Conservation (phyloP, 2,888 invertebrate genomes). For the Nomada goodeniana region DNA sequence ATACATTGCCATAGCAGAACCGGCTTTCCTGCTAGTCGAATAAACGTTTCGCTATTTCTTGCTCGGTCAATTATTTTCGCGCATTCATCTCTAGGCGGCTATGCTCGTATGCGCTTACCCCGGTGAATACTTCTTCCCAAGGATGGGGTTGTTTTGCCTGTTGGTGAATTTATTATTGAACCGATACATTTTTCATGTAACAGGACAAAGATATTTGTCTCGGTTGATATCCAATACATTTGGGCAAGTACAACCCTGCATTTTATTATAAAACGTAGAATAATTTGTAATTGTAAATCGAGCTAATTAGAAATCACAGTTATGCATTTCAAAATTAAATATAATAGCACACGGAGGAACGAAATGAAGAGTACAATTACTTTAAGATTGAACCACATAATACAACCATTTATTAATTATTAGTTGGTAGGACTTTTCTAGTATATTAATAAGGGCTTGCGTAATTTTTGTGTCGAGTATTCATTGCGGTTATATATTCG, state of each 20-base stretch:
- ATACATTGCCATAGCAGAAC: constrained; percentile 69
- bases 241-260: neutral
- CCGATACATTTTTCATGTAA: neutral
- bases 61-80: constrained; percentile 12
- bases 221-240: neutral
- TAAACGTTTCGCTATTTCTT: constrained; percentile 23
- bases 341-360: too few relatives aligned
- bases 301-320: neutral
- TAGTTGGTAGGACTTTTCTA: neutral
- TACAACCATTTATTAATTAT: neutral
- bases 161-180: neutral
- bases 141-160: too few relatives aligned
- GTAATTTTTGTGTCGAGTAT: neutral
- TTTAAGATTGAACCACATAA: neutral
- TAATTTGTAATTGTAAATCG: neutral
- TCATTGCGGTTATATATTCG: constrained; percentile 9
- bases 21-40: constrained; percentile 47
- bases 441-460: neutral
- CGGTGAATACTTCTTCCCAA: too few relatives aligned
- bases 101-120: too few relatives aligned
- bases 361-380: neutral
- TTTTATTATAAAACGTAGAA: neutral
- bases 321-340: neutral
- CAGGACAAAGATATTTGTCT: too few relatives aligned
- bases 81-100: neutral